Evolutionary conservation across 2,113 vertebrate species (phyloP).

Genomic region (Rhabdornis inornatus): DNA sequence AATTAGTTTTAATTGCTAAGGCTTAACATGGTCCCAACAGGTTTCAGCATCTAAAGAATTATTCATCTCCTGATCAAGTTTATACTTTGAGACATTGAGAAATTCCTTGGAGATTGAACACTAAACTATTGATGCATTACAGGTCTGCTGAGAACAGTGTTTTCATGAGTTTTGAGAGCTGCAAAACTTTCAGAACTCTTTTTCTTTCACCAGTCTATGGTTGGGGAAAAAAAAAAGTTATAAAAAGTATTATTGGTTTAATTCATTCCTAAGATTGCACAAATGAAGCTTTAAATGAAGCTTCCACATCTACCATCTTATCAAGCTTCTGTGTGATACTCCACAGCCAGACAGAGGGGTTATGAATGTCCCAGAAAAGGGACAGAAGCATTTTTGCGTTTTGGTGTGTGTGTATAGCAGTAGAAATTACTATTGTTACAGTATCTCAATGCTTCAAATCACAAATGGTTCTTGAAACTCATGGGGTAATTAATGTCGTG

Average conservation of each 20-base stretch:
- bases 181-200: neutral
- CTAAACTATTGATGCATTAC: neutral
- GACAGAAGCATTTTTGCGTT: neutral
- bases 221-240: accelerated
- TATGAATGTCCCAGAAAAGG: neutral
- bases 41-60: slow-evolving; percentile 54
- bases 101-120: slow-evolving; percentile 25
- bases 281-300: neutral
- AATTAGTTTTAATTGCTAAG: slow-evolving; percentile 63
- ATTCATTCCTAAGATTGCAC: neutral
- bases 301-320: neutral
- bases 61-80: slow-evolving; percentile 13
- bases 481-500: neutral
- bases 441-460: neutral
- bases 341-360: neutral
- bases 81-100: slow-evolving; percentile 4
- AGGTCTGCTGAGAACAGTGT: neutral
- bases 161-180: slow-evolving; percentile 9
- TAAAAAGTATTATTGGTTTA: neutral
- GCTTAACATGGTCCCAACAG: neutral
- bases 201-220: neutral
- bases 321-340: neutral
- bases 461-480: neutral
- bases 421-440: neutral
- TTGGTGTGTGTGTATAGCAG: neutral